Evolutionary conservation across 2,113 vertebrate genomes (phyloP).

Genomic region (Aspidoscelis tigris): DNA sequence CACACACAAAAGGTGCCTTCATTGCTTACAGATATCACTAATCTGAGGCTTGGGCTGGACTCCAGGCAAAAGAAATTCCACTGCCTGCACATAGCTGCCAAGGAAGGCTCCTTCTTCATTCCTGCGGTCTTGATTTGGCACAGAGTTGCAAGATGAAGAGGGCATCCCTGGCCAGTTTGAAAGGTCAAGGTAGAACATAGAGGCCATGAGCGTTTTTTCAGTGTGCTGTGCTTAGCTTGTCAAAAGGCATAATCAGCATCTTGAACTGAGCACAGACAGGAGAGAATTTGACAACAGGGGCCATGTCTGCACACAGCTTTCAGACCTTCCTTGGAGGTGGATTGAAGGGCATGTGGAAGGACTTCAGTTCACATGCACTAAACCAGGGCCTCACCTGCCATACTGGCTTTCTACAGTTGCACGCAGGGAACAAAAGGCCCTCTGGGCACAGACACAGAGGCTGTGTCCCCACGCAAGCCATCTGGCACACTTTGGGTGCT

Average conservation of each 20-base stretch:
- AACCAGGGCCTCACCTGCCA: too few relatives aligned
- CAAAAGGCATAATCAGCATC: neutral
- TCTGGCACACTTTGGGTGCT: too few relatives aligned
- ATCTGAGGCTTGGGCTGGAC: neutral
- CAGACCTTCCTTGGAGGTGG: too few relatives aligned
- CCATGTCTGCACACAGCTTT: too few relatives aligned
- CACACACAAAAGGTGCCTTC: too few relatives aligned
- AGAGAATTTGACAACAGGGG: too few relatives aligned
- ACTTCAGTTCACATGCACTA: too few relatives aligned
- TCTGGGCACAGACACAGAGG: too few relatives aligned
- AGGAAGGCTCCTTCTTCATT: neutral
- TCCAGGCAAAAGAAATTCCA: neutral
- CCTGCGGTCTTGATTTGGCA: slow-evolving; percentile 1
- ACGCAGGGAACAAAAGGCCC: too few relatives aligned
- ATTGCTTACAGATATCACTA: neutral
- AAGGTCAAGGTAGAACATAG: neutral
- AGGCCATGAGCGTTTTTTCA: neutral
- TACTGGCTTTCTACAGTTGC: too few relatives aligned
- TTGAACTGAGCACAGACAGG: neutral
- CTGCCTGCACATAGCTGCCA: neutral
- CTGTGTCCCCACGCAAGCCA: too few relatives aligned
- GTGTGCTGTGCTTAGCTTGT: neutral
- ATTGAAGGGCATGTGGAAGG: too few relatives aligned
- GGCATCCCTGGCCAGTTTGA: neutral
- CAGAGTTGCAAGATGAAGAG: neutral